phyloP scores from a whole-genome alignment of 92 coral and sea anemone genomes.

The Phymanthus crucifer region DNA sequence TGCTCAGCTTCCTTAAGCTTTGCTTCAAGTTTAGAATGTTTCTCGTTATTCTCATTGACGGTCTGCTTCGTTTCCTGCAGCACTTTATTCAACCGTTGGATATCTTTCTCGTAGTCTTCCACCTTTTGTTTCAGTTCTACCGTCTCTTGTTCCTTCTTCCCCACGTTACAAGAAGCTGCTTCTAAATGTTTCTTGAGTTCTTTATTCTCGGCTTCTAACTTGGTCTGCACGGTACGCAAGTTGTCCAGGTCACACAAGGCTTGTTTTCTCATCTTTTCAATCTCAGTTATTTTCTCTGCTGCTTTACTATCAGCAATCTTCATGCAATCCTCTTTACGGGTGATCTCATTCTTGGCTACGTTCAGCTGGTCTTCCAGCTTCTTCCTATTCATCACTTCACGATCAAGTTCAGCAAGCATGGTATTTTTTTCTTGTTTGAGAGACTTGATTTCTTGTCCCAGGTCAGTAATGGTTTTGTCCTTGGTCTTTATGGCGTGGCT shows the following conservation, averaged over 20 bases:
- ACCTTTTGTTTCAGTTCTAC: conserved; percentile 36
- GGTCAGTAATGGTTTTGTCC: conserved; percentile 56
- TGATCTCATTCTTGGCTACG: conserved; percentile 38
- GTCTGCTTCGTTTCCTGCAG: conserved; percentile 28
- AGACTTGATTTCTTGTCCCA: conserved; percentile 45
- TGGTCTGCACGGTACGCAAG: conserved; percentile 32
- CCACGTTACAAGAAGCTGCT: conserved; percentile 9
- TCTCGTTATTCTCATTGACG: conserved; percentile 38
- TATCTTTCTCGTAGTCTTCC: conserved; percentile 45
- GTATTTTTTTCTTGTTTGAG: conserved; percentile 62
- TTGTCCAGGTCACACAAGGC: conserved; percentile 63
- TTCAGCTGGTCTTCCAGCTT: conserved; percentile 52
- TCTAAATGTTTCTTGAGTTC: conserved; percentile 47
- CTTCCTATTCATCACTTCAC: conserved; percentile 44
- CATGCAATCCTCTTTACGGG: conserved; percentile 46
- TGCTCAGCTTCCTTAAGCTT: conserved; percentile 46
- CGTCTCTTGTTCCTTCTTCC: conserved; percentile 56
- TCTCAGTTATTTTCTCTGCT: conserved; percentile 34
- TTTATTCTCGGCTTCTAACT: conserved; percentile 41
- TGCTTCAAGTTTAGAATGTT: conserved; percentile 24
- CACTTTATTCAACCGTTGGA: conserved; percentile 24
- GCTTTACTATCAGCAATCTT: conserved; percentile 47
- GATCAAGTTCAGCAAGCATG: conserved; percentile 54
- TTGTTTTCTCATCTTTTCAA: conserved; percentile 49
- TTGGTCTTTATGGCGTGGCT: conserved; percentile 49